Evolutionary conservation across 2,888 invertebrate species (phyloP), one percentile per base, ranked within the genome.

Genomic region (Xanthorhoe spadicearia): DNA sequence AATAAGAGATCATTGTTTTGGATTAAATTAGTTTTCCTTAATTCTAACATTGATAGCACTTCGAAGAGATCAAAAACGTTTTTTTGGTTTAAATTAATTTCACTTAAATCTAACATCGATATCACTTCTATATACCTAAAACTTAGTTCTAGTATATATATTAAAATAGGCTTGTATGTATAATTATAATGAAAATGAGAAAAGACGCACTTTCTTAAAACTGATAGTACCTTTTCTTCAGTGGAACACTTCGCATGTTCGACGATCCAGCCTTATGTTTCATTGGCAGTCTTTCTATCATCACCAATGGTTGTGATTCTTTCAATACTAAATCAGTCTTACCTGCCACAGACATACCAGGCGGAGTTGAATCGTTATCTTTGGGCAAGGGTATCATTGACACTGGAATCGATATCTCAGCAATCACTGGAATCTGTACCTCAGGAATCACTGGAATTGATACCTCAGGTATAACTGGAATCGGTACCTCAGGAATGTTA

Each of bases 361-460:
- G 46, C 32, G 10, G 9, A 19, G 13, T 9, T 15, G 13, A 32
- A 15, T 60, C n/a, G 50, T 9, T 38, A 9, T 59, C 38, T 15
- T 19, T 43, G 15, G 64, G 64, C 15, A 64, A 35, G 1, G 64
- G 64, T 23, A 64, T 64, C 64, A 64, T 64, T 64, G 64, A 59
- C 15, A 64, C 59, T 23, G 64, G 8, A n/a, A 65, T 46, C 6
- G 51, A 32, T 13, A 55, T 15, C 32, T 50, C n/a, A n/a, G n/a
- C n/a, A n/a, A n/a, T n/a, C 15, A 64, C 59, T 23, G 64, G 8
- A n/a, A 65, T 46, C 6, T 46, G 35, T 13, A 55, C 13, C 32
- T 50, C n/a, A n/a, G n/a, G n/a, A n/a, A n/a, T n/a, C 15, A 64
- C 59, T 23, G 64, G 8, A n/a, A 65, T 46, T 3, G 51, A 32